Conservation (phyloP, 2,113 vertebrate species). For the Acanthochromis polyacanthus region DNA sequence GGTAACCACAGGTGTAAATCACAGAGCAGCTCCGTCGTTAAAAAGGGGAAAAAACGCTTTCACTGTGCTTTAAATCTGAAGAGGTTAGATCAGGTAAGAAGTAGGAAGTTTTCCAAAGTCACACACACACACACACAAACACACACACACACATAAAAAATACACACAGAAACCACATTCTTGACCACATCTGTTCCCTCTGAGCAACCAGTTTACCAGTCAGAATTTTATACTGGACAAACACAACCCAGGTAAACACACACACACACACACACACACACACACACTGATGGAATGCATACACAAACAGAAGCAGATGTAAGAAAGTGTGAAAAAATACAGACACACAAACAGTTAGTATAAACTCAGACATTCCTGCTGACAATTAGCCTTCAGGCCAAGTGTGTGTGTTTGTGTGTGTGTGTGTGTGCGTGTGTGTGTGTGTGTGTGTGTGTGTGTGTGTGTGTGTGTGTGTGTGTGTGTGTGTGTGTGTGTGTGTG, state of each 20-base stretch:
- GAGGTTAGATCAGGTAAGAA: too few species aligned
- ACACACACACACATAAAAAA: neutral
- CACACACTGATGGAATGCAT: conserved; percentile 37
- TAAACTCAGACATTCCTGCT: conserved; percentile 67
- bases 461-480: conserved; percentile 6
- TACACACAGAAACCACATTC: conserved; percentile 30
- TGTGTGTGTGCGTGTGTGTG: neutral
- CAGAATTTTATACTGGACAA: conserved; percentile 55
- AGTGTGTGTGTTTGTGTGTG: conserved; percentile 18
- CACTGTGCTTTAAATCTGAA: too few species aligned
- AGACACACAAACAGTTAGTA: conserved; percentile 36
- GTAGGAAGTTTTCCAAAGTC: too few species aligned
- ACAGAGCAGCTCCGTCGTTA: too few species aligned
- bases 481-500: conserved; percentile 6
- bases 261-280: conserved; percentile 12
- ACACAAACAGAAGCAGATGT: conserved; percentile 58
- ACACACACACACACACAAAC: neutral
- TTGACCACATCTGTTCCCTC: conserved; percentile 52
- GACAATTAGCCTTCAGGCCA: conserved; percentile 24
- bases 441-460: neutral
- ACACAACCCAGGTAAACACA: conserved; percentile 51
- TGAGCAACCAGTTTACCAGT: conserved; percentile 45
- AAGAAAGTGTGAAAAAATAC: conserved; percentile 26
- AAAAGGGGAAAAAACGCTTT: too few species aligned
- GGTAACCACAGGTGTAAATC: too few species aligned